Conservation (phyloP, 2,888 invertebrate genomes). For the Nomada ruficornis region DNA sequence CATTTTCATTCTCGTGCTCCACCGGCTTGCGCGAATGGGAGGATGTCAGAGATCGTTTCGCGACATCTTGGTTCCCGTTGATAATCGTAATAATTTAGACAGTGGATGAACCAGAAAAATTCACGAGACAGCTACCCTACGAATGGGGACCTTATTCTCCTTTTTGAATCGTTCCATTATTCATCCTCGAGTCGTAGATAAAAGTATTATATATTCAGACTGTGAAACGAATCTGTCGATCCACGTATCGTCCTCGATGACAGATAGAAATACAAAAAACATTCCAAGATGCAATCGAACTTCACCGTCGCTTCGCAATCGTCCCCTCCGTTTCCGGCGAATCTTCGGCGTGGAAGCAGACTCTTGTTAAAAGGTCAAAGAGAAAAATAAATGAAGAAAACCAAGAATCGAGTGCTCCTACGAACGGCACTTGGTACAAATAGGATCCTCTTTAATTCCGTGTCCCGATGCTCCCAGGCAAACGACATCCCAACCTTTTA, state of each 20-base stretch:
- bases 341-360: slow-evolving; percentile 16
- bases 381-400: slow-evolving; percentile 58
- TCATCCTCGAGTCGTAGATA: too few relatives aligned
- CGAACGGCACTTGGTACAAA: slow-evolving; percentile 22
- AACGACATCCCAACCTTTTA: slow-evolving; percentile 38
- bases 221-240: not conserved
- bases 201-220: too few relatives aligned
- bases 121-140: slow-evolving; percentile 1
- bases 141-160: not conserved
- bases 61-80: not conserved
- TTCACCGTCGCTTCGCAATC: not conserved
- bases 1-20: slow-evolving; percentile 29
- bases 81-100: slow-evolving; percentile 28
- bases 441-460: slow-evolving; percentile 17
- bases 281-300: not conserved
- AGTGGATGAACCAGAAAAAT: not conserved
- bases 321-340: slow-evolving; percentile 11
- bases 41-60: slow-evolving; percentile 12
- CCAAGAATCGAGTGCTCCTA: slow-evolving; percentile 31
- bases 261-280: not conserved
- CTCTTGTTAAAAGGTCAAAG: slow-evolving; percentile 42
- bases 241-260: not conserved
- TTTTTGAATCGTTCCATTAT: not conserved
- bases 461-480: slow-evolving; percentile 3
- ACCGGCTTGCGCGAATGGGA: not conserved